phyloP scores from a whole-genome alignment of 2,797 vertebrate genomes.

The Masticophis lateralis region DNA sequence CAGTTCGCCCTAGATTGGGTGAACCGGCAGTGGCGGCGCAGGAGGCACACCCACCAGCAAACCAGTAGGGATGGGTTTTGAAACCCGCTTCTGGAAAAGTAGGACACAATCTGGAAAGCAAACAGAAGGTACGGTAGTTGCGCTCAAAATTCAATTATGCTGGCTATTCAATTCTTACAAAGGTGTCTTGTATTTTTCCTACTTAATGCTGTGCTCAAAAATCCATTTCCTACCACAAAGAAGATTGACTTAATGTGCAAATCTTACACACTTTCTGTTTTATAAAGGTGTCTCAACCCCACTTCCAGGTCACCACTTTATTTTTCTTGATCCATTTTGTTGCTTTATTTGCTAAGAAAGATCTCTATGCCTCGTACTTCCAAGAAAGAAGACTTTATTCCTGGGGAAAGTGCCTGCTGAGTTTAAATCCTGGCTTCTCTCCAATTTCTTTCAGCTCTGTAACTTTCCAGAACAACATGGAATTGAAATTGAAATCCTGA shows the following conservation, averaged over 20 bases:
- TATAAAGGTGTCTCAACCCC: neutral
- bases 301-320: neutral
- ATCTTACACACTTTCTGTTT: neutral
- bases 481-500: neutral
- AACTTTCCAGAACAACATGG: neutral
- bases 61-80: too few relatives aligned
- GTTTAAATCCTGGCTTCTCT: neutral
- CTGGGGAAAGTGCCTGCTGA: neutral
- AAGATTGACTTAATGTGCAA: neutral
- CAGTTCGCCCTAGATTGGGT: too few relatives aligned
- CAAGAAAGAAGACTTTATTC: neutral
- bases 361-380: neutral
- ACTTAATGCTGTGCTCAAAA: neutral
- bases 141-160: neutral
- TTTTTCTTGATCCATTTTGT: neutral
- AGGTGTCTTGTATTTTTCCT: neutral
- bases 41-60: too few relatives aligned
- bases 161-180: neutral
- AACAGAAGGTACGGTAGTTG: neutral
- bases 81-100: neutral
- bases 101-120: neutral
- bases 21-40: too few relatives aligned
- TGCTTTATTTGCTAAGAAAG: neutral
- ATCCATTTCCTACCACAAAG: neutral
- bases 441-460: neutral